Evolutionary conservation across 2,797 vertebrate genomes (phyloP).

Genomic region (Coregonus ussuriensis): DNA sequence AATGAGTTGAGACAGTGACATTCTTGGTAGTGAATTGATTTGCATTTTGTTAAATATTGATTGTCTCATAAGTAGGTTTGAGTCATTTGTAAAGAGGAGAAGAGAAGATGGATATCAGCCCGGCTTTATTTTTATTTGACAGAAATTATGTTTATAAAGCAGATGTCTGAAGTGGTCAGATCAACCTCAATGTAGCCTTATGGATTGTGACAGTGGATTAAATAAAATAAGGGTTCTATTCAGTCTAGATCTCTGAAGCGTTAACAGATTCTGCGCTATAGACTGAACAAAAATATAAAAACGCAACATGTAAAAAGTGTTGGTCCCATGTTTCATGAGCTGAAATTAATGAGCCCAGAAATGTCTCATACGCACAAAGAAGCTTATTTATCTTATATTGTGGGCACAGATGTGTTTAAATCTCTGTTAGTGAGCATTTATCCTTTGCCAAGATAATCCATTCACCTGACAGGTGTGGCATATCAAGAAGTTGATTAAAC

Average conservation of each 20-base stretch:
- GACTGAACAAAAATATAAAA: no score
- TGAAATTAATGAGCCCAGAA: no score
- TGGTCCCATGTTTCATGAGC: no score
- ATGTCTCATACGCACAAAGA: no score
- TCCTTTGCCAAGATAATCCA: no score
- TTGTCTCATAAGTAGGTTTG: conserved; percentile 31
- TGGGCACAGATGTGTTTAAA: no score
- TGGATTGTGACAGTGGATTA: neutral
- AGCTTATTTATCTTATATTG: no score
- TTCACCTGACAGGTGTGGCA: no score
- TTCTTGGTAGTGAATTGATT: conserved; percentile 31
- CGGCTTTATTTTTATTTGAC: conserved; percentile 27
- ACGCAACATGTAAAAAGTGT: no score
- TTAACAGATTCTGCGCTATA: no score
- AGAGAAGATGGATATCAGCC: neutral
- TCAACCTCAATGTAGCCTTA: neutral
- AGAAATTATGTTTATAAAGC: conserved; percentile 53
- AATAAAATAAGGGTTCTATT: neutral
- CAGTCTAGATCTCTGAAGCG: neutral
- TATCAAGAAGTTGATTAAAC: no score
- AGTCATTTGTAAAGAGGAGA: conserved; percentile 25
- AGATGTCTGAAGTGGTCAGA: neutral
- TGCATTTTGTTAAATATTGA: conserved; percentile 24
- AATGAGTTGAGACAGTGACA: conserved; percentile 36
- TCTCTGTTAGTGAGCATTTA: no score